A percentile compares a stretch with the other conserved stretches of the same genome.
Evolutionary conservation across 2,113 vertebrate genomes (phyloP).

Genomic region (Haliaeetus leucogaster): DNA sequence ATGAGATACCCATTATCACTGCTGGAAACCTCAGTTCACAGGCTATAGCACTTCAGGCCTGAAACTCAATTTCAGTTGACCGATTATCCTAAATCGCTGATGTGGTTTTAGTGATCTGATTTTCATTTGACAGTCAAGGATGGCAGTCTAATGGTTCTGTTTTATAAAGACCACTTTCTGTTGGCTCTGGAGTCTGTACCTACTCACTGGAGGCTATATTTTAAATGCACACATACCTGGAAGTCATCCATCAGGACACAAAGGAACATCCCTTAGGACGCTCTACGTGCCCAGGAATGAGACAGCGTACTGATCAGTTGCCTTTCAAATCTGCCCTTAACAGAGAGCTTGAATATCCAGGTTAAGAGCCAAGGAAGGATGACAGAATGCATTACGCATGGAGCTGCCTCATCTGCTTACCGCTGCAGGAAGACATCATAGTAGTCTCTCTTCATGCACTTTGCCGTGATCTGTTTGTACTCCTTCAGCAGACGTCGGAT

Average conservation of each 20-base stretch:
- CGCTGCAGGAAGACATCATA: conserved; percentile 90
- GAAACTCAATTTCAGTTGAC: not conserved
- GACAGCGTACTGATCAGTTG: not conserved
- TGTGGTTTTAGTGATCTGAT: not conserved
- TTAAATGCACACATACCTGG: not conserved
- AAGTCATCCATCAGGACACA: not conserved
- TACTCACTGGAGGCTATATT: not conserved
- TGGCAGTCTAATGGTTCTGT: not conserved
- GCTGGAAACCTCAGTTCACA: not conserved
- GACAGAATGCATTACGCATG: not conserved
- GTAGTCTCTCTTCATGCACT: conserved; percentile 88
- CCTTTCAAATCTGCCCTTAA: not conserved
- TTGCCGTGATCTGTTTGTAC: conserved; percentile 90
- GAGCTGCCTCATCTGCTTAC: conserved; percentile 66
- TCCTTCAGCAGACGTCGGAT: conserved; percentile 89
- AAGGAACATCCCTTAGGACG: not conserved
- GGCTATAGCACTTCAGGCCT: not conserved
- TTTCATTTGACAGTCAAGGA: not conserved
- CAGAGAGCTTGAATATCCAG: not conserved
- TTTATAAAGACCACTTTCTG: not conserved
- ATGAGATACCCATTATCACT: not conserved
- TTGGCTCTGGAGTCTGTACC: not conserved
- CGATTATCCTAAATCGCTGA: not conserved
- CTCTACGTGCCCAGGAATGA: not conserved
- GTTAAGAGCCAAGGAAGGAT: not conserved